Evolutionary conservation across 2,797 vertebrate species (phyloP).

Genomic region (Aphelocoma californica): DNA sequence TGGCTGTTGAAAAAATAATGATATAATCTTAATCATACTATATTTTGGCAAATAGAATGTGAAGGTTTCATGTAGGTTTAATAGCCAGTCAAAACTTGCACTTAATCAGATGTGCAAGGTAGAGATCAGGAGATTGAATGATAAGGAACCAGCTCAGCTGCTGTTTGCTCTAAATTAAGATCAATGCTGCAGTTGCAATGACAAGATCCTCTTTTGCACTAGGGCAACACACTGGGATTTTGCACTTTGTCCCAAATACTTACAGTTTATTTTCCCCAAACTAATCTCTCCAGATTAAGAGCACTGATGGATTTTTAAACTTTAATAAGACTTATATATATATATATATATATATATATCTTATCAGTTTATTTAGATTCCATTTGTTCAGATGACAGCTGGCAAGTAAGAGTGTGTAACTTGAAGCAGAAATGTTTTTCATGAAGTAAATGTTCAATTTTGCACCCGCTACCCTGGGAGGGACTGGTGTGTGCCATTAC

Average conservation of each 20-base stretch:
- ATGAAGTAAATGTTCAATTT: background rate
- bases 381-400: background rate
- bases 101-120: background rate
- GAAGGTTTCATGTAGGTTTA: background rate
- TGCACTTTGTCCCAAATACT: background rate
- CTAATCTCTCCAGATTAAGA: background rate
- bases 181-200: background rate
- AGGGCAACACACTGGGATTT: background rate
- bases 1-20: slow-evolving; percentile 77
- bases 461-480: background rate
- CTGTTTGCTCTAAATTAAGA: background rate
- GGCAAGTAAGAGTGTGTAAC: background rate
- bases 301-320: background rate
- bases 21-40: background rate
- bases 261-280: background rate
- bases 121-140: background rate
- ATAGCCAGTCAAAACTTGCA: background rate
- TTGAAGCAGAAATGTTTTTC: background rate
- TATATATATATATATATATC: background rate
- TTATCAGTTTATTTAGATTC: background rate
- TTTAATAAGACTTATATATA: background rate
- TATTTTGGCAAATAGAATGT: background rate
- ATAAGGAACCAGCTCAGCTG: background rate
- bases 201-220: background rate
- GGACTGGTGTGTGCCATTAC: background rate